Evolutionary conservation across 2,113 vertebrate species (phyloP).

Genomic region (Aramus guarauna): DNA sequence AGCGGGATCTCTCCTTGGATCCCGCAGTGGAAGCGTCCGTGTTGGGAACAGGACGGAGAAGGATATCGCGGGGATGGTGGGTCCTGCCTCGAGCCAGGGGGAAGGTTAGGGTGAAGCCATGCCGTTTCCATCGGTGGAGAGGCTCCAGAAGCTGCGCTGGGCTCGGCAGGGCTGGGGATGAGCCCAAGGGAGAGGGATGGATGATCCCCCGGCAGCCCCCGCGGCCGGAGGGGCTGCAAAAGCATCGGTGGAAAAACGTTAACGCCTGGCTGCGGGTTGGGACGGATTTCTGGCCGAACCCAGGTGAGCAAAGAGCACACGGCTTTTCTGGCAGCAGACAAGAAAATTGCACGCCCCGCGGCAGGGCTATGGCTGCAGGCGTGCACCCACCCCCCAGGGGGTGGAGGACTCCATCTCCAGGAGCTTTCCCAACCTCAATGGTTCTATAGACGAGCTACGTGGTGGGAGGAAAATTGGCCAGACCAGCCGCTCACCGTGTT

Average conservation of each 20-base stretch:
- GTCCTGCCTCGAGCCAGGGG: fast-evolving
- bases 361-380: neutral
- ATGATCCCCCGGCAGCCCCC: too few species aligned
- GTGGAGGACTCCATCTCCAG: too few species aligned
- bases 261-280: too few species aligned
- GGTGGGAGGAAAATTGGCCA: neutral
- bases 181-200: neutral
- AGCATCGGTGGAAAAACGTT: neutral
- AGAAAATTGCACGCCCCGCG: fast-evolving
- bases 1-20: neutral
- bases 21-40: neutral
- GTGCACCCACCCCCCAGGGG: too few species aligned
- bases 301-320: fast-evolving
- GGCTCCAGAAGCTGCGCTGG: neutral
- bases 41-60: neutral
- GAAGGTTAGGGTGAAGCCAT: neutral
- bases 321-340: neutral
- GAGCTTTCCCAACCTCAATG: too few species aligned
- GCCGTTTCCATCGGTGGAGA: neutral
- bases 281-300: neutral
- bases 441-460: neutral
- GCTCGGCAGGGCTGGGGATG: neutral
- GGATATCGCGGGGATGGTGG: fast-evolving
- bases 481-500: fast-evolving
- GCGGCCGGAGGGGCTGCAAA: neutral